Base-by-base conservation (phyloP, 2,888 invertebrate species). In the Torymus auratus region DNA sequence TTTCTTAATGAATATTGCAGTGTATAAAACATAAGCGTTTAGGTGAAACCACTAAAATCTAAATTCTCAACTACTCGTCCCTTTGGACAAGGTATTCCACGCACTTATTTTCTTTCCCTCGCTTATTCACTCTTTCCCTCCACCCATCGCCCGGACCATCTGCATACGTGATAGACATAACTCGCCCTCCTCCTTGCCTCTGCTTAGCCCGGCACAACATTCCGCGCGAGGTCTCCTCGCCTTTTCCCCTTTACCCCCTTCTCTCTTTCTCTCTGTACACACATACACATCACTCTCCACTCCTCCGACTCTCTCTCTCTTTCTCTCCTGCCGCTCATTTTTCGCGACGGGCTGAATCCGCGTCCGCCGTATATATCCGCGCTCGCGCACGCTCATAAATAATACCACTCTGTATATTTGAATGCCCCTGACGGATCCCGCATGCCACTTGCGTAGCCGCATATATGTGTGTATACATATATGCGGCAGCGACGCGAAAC, bases 401-500 rank as follows among this genome's bases (percentile, higher is more conserved):
- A 90, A 90, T 89, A 88, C 85, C 84, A 83, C 87, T 87, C 87
- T 68, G 81, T 89, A 88, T 89, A 89, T 89, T 88, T 88, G 88
- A 89, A 89, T 88, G 86, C 86, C 87, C 86, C 88, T 88, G 89
- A 89, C 87, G 88, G 86, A 89, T 89, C 85, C 87, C 87, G 87
- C 87, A 88, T 88, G 89, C 88, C 88, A 87, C 86, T 87, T 86
- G 87, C 83, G 83, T 81, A 78, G 83, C 80, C 77, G 61, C 70
- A 78, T 75, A 41, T 65, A 11, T 56, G 12, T 20, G 53, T 15
- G 53, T 41, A 20, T 65, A 52, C 23, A 23, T 23, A 14, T 23
- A 11, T 14, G 69, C 58, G 56, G 14, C 64, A 11, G 58, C 50
- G 5, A 41, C 67, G 67, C 67, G 53, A 41, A n/a, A 64, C 64